Evolutionary conservation across 2,113 vertebrate species (phyloP), one percentile per base, ranked within the genome.

Genomic region (Crotalus viridis): DNA sequence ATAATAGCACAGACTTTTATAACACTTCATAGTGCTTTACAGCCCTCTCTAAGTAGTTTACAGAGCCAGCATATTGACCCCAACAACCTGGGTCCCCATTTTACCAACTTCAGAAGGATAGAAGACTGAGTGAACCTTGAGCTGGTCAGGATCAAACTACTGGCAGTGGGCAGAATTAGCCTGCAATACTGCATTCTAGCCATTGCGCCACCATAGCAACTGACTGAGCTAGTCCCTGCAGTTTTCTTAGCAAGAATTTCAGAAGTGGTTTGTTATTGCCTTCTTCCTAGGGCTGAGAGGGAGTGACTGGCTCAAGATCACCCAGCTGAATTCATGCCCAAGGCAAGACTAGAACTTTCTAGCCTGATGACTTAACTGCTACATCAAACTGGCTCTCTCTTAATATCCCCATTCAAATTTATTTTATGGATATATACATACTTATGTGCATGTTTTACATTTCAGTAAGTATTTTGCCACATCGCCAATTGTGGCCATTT

Each of bases 371-470:
- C 51, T n/a, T 52, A 88, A 54, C 26, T 52, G 52, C 86, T 88
- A n/a, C 0, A 88, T 13, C 13, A 88, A 52, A 48, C 26, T 33
- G 28, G 28, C 51, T 88, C 22, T 87, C 48, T 52, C 46, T 81
- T 81, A 81, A 19, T 81, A 39, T 39, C 69, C 69, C 33, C 33
- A 81, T 81, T 81, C 69, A 81, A 19, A 21, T 81, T 81, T 81
- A 81, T 81, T 81, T 39, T 81, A 81, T 81, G 69, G 69, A 81
- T 19, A 39, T 81, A 39, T 81, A 81, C 15, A 81, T 81, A 43
- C 74, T 89, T 95, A 5, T 19, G 43, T 93, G 94, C 95, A 6
- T 51, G 90, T 33, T 21, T 56, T 28, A 57, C 90, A 48, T 86
- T 91, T 46, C 1, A 19, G 39, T 7, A 39, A 90, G 0, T 52